These are phyloP conservation scores for Epinephelus coioides DNA, from an alignment of 2,797 vertebrate species.

Conservation along the genomic window DNA sequence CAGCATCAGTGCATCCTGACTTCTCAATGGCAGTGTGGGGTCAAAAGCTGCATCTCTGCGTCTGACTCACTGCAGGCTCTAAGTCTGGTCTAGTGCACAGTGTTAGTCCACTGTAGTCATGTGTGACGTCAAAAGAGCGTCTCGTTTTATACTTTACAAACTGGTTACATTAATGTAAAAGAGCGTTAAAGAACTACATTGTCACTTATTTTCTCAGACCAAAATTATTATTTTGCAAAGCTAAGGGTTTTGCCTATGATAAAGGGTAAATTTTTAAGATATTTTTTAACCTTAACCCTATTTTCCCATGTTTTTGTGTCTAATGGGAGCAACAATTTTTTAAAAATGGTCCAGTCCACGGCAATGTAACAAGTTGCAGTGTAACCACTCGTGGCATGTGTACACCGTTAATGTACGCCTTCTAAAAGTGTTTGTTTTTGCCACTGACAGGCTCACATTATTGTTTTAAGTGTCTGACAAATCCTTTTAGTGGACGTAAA, in stretches of 20 bases:
- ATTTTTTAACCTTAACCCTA: no score
- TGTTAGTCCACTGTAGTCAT: background rate
- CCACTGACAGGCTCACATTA: no score
- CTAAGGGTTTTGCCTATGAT: background rate
- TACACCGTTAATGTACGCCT: no score
- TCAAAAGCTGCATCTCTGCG: conserved; percentile 23
- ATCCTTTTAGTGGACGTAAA: no score
- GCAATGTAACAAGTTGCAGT: no score
- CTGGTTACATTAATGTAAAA: conserved; percentile 15
- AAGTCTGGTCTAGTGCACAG: background rate
- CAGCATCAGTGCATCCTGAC: conserved; percentile 21
- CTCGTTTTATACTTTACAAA: background rate
- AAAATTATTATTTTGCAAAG: conserved; percentile 2
- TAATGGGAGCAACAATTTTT: no score
- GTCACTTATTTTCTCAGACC: background rate
- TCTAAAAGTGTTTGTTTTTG: no score
- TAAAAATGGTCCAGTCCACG: no score
- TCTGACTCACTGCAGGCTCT: conserved; percentile 26
- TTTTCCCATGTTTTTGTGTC: no score
- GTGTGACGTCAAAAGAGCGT: background rate
- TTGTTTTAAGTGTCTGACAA: no score
- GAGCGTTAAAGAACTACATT: background rate
- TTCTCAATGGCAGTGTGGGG: conserved; percentile 5
- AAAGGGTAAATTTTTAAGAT: no score
- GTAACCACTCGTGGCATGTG: no score